Base-by-base conservation (phyloP, 2,797 vertebrate genomes). In the Urosaurus nigricauda region DNA sequence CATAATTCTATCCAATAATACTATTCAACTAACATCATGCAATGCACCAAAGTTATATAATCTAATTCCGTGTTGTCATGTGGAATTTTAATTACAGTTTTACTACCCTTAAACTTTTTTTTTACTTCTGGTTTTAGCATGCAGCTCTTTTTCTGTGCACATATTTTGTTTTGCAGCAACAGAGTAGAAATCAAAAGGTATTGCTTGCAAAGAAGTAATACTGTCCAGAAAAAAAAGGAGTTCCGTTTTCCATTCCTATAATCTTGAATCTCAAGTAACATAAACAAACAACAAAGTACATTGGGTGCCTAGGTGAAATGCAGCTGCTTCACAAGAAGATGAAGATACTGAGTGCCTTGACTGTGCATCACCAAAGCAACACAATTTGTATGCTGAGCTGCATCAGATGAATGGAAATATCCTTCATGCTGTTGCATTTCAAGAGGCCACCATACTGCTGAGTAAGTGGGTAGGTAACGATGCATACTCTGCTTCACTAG, bases 1-100 rank as follows among this genome's bases (percentile, higher is more conserved):
- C 40, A 88, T 77, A 21, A 85, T 17, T 73, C n/a, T n/a, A n/a
- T n/a, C n/a, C n/a, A n/a, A n/a, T n/a, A n/a, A 47, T 29, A 73
- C 37, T 37, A 14, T 43, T 40, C 70, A 35, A n/a, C 68, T 88
- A 56, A 37, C 11, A 3, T 84, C 79, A 6, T 40, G 70, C 35
- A 53, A 29, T 79, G 35, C 70, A 9, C 47, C 65, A 51, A 21
- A 88, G 32, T 77, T 37, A 37, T 65, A 17, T 58, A n/a, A 43
- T 37, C 32, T 58, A 37, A 56, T 79, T 40, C 29, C 24, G 47
- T n/a, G 40, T n/a, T 84, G 77, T 37, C 63, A 71, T 56, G 21
- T 37, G 56, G 68, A 63, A 74, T 40, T 63, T 9, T 81, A 60
- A 43, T 47, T 16, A 56, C 16, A 40, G 51, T 60, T 85, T 68